Base-by-base conservation (phyloP, 2,888 invertebrate species). In the Nemurella pictetii region DNA sequence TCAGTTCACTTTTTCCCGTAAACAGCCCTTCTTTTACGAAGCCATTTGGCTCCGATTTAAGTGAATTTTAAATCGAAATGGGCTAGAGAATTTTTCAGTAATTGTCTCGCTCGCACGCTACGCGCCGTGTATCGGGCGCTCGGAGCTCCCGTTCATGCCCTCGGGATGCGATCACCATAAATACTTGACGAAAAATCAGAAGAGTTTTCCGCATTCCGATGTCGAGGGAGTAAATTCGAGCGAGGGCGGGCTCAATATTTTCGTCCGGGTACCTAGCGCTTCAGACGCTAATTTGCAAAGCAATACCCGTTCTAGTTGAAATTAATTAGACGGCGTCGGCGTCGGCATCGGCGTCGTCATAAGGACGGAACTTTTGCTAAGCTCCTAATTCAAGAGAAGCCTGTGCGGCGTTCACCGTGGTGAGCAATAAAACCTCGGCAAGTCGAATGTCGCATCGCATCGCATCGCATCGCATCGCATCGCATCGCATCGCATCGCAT, bases 1-100 rank as follows among this genome's bases (percentile, higher is more conserved):
- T n/a, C 2, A 7, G 9, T 55, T 55, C 55, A 20, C 3, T 20
- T 55, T 55, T 55, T 55, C 55, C n/a, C n/a, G 55, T 20, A 20
- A 55, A 55, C 2, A 7, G n/a, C 55, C 20, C 55, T 55, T 32
- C 32, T 32, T 32, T 32, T 32, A 3, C 32, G 32, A 32, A 32
- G 32, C 32, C 55, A 7, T 12, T 55, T 20, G 20, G 9, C 55
- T 55, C 55, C 5, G 20, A 55, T 55, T 55, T 55, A 28, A 75
- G 75, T n/a, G 75, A 75, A 75, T 75, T 75, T 75, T 75, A 75
- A 75, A 75, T 75, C 75, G 26, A 75, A 75, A 26, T 55, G 28
- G 28, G 75, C 28, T 27, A 75, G 20, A 9, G 12, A 75, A 75
- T 75, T 9, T 25, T 75, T 75, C 75, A 75, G 75, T 27, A 75